phyloP scores from a whole-genome alignment of 2,888 invertebrate genomes.

The Thalpophila matura region DNA sequence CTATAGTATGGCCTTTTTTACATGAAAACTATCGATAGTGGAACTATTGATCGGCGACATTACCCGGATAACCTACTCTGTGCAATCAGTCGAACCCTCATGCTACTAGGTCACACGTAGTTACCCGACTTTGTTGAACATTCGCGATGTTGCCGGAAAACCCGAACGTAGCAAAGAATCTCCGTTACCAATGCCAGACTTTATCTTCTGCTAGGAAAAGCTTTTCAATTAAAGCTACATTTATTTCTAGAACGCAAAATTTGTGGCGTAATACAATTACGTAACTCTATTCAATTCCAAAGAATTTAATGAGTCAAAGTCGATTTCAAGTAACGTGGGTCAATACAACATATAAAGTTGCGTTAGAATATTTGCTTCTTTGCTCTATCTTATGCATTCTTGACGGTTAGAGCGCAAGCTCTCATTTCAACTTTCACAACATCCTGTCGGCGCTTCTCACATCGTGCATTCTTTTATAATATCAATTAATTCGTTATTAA shows the following conservation, averaged over 20 bases:
- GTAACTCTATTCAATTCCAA: too few relatives aligned
- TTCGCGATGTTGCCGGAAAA: too few relatives aligned
- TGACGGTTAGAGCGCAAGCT: constrained; percentile 51
- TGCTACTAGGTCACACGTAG: too few relatives aligned
- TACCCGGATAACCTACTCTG: too few relatives aligned
- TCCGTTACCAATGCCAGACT: not conserved
- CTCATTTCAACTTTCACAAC: constrained; percentile 57
- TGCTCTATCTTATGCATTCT: constrained; percentile 47
- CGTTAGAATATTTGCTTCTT: constrained; percentile 22
- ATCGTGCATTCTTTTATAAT: constrained; percentile 49
- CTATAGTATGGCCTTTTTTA: too few relatives aligned
- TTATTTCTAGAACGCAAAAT: not conserved
- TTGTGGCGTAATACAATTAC: fast-evolving
- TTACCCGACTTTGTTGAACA: not conserved
- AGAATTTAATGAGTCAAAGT: too few relatives aligned
- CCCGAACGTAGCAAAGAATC: not conserved
- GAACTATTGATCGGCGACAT: too few relatives aligned
- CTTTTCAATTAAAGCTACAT: not conserved
- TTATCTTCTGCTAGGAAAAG: not conserved
- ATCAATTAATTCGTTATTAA: constrained; percentile 46
- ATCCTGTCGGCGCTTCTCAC: constrained; percentile 53
- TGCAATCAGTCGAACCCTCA: too few relatives aligned
- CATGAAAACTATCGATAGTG: too few relatives aligned
- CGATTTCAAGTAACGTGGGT: not conserved
- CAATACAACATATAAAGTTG: constrained; percentile 18